A percentile compares a stretch with the other conserved stretches of the same genome.
These are phyloP conservation scores for Anas capensis DNA, from an alignment of 2,797 vertebrate species.

Conservation along the genomic window DNA sequence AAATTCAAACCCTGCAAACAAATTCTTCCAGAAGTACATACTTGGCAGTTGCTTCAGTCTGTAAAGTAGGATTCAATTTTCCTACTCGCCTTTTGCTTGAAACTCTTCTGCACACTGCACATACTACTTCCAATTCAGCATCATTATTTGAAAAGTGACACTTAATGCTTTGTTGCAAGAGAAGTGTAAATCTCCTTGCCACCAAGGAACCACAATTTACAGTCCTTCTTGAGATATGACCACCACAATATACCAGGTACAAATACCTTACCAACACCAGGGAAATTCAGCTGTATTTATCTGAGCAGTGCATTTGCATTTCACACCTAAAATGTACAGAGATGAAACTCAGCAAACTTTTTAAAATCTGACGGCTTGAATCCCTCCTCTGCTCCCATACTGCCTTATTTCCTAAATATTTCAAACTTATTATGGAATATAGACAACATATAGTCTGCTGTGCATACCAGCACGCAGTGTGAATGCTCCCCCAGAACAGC, in stretches of 20 bases:
- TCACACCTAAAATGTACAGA: not conserved
- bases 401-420: not conserved
- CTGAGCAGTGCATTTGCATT: not conserved
- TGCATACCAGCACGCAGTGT: not conserved
- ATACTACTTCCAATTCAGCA: not conserved
- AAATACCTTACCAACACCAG: not conserved
- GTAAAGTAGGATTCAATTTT: conserved; percentile 66
- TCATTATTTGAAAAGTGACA: conserved; percentile 27
- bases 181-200: not conserved
- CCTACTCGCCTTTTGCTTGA: conserved; percentile 12
- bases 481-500: not conserved
- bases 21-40: conserved; percentile 62
- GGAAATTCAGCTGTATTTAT: not conserved
- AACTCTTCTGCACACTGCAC: not conserved
- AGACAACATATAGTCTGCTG: not conserved
- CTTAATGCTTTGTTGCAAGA: not conserved
- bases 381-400: not conserved
- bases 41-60: conserved; percentile 28
- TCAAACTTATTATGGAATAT: not conserved
- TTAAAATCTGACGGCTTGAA: not conserved
- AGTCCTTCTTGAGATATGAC: not conserved
- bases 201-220: not conserved
- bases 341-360: conserved; percentile 6
- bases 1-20: conserved; percentile 72
- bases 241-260: not conserved